Evolutionary conservation across 2,797 vertebrate species (phyloP).

Genomic region (Thaleichthys pacificus): DNA sequence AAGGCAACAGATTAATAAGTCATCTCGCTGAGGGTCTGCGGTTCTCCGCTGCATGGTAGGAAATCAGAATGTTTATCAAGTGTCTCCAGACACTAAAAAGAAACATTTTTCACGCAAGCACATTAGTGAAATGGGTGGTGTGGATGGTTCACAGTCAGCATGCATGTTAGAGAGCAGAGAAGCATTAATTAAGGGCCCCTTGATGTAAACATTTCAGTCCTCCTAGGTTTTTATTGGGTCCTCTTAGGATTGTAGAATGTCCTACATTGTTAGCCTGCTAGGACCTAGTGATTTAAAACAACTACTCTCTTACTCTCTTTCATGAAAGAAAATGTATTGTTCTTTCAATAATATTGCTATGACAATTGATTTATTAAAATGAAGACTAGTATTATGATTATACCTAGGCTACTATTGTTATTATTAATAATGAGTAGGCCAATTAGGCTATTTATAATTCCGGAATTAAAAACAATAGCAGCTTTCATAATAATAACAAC

Average conservation of each 20-base stretch:
- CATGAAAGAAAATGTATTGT: too few species aligned
- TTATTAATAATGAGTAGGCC: neutral
- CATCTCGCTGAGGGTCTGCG: neutral
- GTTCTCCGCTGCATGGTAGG: neutral
- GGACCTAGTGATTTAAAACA: too few species aligned
- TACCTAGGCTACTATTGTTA: neutral
- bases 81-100: slow-evolving; percentile 4
- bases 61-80: neutral
- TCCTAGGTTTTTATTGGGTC: neutral
- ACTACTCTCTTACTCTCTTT: too few species aligned
- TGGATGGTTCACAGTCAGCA: neutral
- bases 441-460: neutral
- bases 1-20: neutral
- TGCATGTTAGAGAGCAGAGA: neutral
- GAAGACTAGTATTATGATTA: neutral
- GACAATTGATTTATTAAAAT: too few species aligned
- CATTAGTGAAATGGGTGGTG: neutral
- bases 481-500: slow-evolving; percentile 1
- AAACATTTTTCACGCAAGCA: neutral
- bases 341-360: neutral
- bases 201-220: slow-evolving; percentile 5
- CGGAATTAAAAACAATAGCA: neutral
- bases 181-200: slow-evolving; percentile 7
- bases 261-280: neutral
- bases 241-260: neutral